Conservation (phyloP, 2,888 invertebrate species). For the Cephus spinipes region DNA sequence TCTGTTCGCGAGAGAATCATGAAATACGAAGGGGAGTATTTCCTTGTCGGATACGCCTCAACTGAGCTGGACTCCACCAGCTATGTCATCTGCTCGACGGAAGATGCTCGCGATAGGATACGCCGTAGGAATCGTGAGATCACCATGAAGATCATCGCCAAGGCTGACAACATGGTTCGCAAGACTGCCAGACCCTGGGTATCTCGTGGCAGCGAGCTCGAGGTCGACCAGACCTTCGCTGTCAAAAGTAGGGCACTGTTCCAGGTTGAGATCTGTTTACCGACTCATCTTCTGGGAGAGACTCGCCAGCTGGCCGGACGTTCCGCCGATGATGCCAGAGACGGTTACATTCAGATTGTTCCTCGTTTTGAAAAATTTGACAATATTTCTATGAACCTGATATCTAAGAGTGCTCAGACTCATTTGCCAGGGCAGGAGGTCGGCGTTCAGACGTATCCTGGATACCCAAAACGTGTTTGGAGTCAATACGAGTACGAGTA, state of each 20-base stretch:
- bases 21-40: slow-evolving; percentile 33
- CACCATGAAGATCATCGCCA: slow-evolving; percentile 32
- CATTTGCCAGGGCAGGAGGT: slow-evolving; percentile 64
- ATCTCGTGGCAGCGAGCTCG: slow-evolving; percentile 74
- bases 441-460: slow-evolving; percentile 57
- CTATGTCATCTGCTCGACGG: slow-evolving; percentile 76
- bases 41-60: slow-evolving; percentile 76
- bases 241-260: slow-evolving; percentile 70
- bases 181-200: slow-evolving; percentile 69
- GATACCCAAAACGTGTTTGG: slow-evolving; percentile 58
- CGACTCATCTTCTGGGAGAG: slow-evolving; percentile 24
- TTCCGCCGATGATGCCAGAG: slow-evolving; percentile 70
- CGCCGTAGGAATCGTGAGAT: slow-evolving; percentile 42
- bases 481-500: slow-evolving; percentile 54
- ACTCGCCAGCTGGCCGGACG: slow-evolving; percentile 59
- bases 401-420: slow-evolving; percentile 72
- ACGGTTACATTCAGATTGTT: slow-evolving; percentile 76
- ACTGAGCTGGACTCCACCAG: slow-evolving; percentile 73
- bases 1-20: slow-evolving; percentile 35
- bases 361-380: slow-evolving; percentile 69
- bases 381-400: slow-evolving; percentile 71
- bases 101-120: slow-evolving; percentile 68
- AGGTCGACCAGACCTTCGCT: slow-evolving; percentile 70
- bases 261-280: slow-evolving; percentile 70
- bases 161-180: slow-evolving; percentile 23